Evolutionary conservation across 2,888 invertebrate genomes (phyloP).

Genomic region (Mythimna vitellina): DNA sequence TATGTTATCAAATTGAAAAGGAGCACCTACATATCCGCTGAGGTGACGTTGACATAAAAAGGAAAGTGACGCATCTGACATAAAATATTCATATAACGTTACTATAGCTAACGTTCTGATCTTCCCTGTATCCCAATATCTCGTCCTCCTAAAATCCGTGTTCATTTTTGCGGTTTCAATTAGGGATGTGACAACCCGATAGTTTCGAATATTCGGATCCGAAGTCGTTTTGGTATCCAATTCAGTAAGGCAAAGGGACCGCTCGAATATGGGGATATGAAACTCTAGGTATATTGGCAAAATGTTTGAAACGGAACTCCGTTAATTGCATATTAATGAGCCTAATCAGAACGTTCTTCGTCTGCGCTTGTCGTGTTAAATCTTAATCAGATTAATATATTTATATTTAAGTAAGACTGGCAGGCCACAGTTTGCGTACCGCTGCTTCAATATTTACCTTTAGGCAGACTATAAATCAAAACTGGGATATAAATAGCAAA

Average conservation of each 20-base stretch:
- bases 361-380: slow-evolving; percentile 8
- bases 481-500: slow-evolving; percentile 20
- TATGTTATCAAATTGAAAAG: neutral
- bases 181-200: slow-evolving; percentile 40
- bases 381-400: slow-evolving; percentile 21
- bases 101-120: neutral
- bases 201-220: slow-evolving; percentile 39
- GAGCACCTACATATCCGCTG: neutral
- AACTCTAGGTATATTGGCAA: neutral
- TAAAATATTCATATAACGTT: slow-evolving; percentile 1
- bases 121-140: slow-evolving; percentile 6
- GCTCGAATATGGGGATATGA: neutral
- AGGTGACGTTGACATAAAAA: too few species aligned
- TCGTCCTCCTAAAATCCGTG: slow-evolving; percentile 34
- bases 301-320: slow-evolving; percentile 1
- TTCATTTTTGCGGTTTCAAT: slow-evolving; percentile 56
- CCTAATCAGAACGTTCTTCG: neutral
- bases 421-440: neutral
- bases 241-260: slow-evolving; percentile 14
- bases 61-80: neutral
- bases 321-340: slow-evolving; percentile 18
- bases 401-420: slow-evolving; percentile 8
- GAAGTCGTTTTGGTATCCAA: slow-evolving; percentile 21
- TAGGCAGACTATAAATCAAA: slow-evolving; percentile 25
- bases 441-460: neutral